phyloP scores from a whole-genome alignment of 2,113 vertebrate species.

The Atherinomorus stipes region DNA sequence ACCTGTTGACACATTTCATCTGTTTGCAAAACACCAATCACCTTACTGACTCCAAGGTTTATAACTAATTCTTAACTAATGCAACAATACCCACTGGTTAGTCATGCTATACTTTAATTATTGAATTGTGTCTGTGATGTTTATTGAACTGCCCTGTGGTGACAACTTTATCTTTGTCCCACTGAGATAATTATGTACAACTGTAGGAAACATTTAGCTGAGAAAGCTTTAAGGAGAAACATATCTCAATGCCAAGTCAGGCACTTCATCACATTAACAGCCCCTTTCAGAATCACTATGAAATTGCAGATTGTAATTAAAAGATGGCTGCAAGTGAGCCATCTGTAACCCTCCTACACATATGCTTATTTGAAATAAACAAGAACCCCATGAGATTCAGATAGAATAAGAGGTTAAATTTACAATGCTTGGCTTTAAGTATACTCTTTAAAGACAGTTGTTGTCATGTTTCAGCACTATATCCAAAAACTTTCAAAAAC shows the following conservation, averaged over 20 bases:
- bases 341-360: conserved; percentile 67
- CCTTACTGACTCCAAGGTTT: conserved; percentile 32
- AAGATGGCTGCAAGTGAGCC: conserved; percentile 62
- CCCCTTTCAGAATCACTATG: conserved; percentile 19
- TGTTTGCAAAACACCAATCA: conserved; percentile 58
- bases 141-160: background rate
- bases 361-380: conserved; percentile 55
- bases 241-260: conserved; percentile 36
- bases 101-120: conserved; percentile 6
- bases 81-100: conserved; percentile 6
- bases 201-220: background rate
- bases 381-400: conserved; percentile 46
- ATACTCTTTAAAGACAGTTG: conserved; percentile 5
- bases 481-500: background rate
- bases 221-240: conserved; percentile 4
- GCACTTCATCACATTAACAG: conserved; percentile 22
- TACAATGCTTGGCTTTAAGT: conserved; percentile 21
- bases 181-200: background rate
- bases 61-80: conserved; percentile 36
- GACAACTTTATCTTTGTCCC: background rate
- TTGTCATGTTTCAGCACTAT: conserved; percentile 16
- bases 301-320: conserved; percentile 62
- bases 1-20: conserved; percentile 65
- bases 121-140: background rate
- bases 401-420: conserved; percentile 39